Base-by-base conservation (phyloP, 2,797 vertebrate genomes). In the Diplodus puntazzo region DNA sequence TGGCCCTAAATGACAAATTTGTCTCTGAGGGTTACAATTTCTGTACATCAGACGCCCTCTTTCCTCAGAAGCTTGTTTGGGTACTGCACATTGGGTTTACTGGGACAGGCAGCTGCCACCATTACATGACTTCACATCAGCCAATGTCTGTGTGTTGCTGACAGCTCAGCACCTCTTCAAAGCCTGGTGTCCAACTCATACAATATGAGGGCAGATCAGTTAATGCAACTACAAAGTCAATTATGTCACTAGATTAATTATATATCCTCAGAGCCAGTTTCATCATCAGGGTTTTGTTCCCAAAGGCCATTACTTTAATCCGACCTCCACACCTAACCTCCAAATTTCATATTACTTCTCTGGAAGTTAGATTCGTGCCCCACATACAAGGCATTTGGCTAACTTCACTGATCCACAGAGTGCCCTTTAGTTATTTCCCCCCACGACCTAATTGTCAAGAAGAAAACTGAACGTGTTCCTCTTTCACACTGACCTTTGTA, bases 401-500 rank as follows among this genome's bases (percentile, higher is more conserved):
- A 4, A 18, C 17, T 63, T 68, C 45, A 54, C 73, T 64, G 80
- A 66, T 63, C 49, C 53, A 60, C 9, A 34, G 3, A n/a, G 43
- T 39, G 65, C 27, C 72, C 59, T 83, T 79, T 60, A 62, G 53
- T 70, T 70, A n/a, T 73, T 80, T 84, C 55, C 23, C 23, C 52
- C 62, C 64, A 39, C 53, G 54, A 76, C 66, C 45, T 59, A 75
- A 49, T 25, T 58, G 69, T 78, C 59, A 65, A 52, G 45, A 50
- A 25, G 34, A 52, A 34, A 68, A 57, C 10, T 1, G 18, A 75
- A 25, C 3, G 25, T 21, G 34, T 43, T 76, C 27, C 39, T 66
- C 34, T 46, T 48, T 45, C 48, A 1, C 54, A 93, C 95, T 95
- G 94, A 98, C 98, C 97, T 97, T 96, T 95, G 91, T 93, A 94